Base-by-base conservation (phyloP, 2,797 vertebrate genomes). In the Manis crassicaudata region DNA sequence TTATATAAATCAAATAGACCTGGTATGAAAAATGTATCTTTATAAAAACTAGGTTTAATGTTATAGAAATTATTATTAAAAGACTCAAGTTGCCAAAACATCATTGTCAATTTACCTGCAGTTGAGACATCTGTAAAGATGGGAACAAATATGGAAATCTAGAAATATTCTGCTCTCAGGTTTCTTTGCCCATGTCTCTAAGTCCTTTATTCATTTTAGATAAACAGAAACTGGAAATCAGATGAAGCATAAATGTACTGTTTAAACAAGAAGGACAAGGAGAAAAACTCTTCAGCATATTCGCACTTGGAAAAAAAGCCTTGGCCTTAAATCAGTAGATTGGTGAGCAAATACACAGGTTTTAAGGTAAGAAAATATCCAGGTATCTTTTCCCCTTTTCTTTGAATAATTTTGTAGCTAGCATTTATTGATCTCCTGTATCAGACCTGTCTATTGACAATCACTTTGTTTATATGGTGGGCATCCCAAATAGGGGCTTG, bases 61-160 rank as follows among this genome's bases (percentile, higher is more conserved):
- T 68, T 92, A 72, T 58, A 67, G 25, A 90, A 85, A 92, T 75
- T 56, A 43, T 56, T 95, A 73, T 75, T 60, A 65, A 96, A 65
- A 79, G 56, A 93, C 17, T 86, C n/a, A 76, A 70, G 40, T 65
- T 77, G 58, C 23, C 67, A 65, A 94, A 79, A 63, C 27, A 29
- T 63, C 68, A 62, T 32, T 65, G 52, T 58, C 50, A 84, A 83
- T 68, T 88, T 85, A 73, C 16, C n/a, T 72, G n/a, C 91, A 43
- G 68, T 86, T 84, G 77, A 94, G 25, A 62, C 21, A 83, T 35
- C 67, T 75, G 20, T 62, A 79, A 96, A 67, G 16, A 46, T 87
- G 46, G 52, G n/a, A 5, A 32, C 60, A 86, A 82, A 65, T 50
- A 77, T 50, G 25, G 73, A 88, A 73, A 87, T 67, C 29, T 93